Conservation (phyloP, 2,888 invertebrate species). For the Protonemura montana region DNA sequence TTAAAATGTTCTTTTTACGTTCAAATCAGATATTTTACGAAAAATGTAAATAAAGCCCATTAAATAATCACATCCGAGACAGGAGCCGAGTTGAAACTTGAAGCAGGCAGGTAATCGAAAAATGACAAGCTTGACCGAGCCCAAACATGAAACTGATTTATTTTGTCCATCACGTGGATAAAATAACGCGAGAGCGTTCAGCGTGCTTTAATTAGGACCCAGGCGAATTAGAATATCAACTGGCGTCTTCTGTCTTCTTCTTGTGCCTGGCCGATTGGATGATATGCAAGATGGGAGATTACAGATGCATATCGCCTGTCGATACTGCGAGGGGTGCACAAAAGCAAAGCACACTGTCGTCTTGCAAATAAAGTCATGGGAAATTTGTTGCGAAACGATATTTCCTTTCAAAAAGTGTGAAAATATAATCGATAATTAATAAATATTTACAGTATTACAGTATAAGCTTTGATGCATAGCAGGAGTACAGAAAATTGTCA, state of each 20-base stretch:
- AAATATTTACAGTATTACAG: too few species aligned
- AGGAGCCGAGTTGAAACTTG: background rate
- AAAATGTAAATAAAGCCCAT: background rate
- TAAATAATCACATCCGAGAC: background rate
- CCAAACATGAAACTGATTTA: background rate
- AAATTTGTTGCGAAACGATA: too few species aligned
- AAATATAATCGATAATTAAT: too few species aligned
- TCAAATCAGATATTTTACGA: too few species aligned
- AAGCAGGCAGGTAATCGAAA: background rate
- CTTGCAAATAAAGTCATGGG: too few species aligned
- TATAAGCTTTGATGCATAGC: too few species aligned
- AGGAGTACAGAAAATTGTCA: too few species aligned
- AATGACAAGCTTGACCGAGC: background rate
- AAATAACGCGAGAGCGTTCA: background rate
- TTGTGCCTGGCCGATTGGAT: background rate
- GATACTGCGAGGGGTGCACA: background rate
- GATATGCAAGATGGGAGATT: constrained; percentile 24
- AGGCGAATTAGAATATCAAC: constrained; percentile 30
- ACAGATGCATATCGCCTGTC: constrained; percentile 1
- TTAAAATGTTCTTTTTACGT: too few species aligned
- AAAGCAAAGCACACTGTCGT: background rate
- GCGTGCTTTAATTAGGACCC: constrained; percentile 15
- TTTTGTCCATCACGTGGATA: background rate
- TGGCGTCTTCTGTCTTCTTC: background rate
- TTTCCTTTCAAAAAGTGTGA: too few species aligned